Conservation (phyloP, 2,888 invertebrate species). For the Aplocera efformata region DNA sequence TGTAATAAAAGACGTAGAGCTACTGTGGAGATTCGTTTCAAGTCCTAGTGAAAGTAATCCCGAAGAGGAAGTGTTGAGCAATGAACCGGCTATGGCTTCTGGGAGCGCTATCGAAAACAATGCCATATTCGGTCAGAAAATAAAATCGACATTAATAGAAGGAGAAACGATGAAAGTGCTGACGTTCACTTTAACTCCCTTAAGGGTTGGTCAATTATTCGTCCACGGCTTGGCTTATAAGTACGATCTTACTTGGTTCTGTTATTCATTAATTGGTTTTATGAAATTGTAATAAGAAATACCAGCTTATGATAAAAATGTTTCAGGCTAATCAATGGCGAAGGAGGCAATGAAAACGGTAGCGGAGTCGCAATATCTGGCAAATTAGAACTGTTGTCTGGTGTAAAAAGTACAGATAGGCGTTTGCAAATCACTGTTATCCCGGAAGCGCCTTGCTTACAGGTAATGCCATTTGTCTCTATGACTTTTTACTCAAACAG, state of each 20-base stretch:
- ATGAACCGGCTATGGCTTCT: constrained; percentile 55
- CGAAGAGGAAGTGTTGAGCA: constrained; percentile 43
- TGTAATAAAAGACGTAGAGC: constrained; percentile 83
- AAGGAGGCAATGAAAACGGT: constrained; percentile 52
- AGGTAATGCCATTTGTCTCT: constrained; percentile 70
- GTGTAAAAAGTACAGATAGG: constrained; percentile 82
- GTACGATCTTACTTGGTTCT: constrained; percentile 62
- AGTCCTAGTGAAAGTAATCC: constrained; percentile 40
- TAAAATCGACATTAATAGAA: constrained; percentile 78
- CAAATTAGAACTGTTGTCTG: constrained; percentile 76
- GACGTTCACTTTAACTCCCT: constrained; percentile 86
- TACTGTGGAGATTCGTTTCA: constrained; percentile 85
- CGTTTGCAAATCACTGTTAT: constrained; percentile 88
- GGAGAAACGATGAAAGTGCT: constrained; percentile 82
- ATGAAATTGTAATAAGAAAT: no score
- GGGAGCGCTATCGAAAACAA: constrained; percentile 51
- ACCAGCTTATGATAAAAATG: neutral
- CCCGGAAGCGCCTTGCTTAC: constrained; percentile 89
- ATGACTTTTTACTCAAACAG: neutral
- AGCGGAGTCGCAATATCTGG: constrained; percentile 78
- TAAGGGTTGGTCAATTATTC: constrained; percentile 85
- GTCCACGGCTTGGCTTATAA: constrained; percentile 87
- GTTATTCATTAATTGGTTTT: no score
- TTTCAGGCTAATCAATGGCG: constrained; percentile 60
- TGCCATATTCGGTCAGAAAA: constrained; percentile 79